Evolutionary conservation across 2,888 invertebrate species (phyloP).

Genomic region (Ryuthela nishihirai): DNA sequence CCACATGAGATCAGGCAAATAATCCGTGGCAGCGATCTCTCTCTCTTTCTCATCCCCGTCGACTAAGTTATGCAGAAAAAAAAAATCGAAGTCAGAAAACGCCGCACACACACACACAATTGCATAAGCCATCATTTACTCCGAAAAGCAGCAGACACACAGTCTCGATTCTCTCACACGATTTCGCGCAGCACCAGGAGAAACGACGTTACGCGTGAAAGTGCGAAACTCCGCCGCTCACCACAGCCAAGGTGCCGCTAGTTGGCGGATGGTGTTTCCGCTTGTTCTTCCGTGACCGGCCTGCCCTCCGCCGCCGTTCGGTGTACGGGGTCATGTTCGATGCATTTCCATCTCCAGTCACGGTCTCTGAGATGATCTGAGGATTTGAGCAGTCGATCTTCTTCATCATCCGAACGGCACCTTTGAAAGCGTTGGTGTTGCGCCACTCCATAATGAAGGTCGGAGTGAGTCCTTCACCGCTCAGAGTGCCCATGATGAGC

Average conservation of each 20-base stretch:
- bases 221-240: slow-evolving; percentile 27
- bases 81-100: too few species aligned
- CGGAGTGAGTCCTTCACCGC: slow-evolving; percentile 48
- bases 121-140: too few species aligned
- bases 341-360: neutral
- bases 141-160: too few species aligned
- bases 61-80: too few species aligned
- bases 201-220: slow-evolving; percentile 16
- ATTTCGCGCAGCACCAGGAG: too few species aligned
- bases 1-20: too few species aligned
- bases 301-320: slow-evolving; percentile 15
- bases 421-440: slow-evolving; percentile 48
- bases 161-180: too few species aligned
- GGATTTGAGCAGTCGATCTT: slow-evolving; percentile 53
- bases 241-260: slow-evolving; percentile 28
- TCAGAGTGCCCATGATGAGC: slow-evolving; percentile 46
- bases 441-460: slow-evolving; percentile 54
- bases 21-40: too few species aligned
- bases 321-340: neutral
- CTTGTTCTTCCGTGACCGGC: slow-evolving; percentile 20
- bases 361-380: slow-evolving; percentile 28
- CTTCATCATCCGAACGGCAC: slow-evolving; percentile 51
- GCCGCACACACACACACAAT: too few species aligned
- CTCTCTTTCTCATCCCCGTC: too few species aligned
- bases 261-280: slow-evolving; percentile 14